Conservation (phyloP, 1,140 invertebrate genomes). For the Gryon sp. region DNA sequence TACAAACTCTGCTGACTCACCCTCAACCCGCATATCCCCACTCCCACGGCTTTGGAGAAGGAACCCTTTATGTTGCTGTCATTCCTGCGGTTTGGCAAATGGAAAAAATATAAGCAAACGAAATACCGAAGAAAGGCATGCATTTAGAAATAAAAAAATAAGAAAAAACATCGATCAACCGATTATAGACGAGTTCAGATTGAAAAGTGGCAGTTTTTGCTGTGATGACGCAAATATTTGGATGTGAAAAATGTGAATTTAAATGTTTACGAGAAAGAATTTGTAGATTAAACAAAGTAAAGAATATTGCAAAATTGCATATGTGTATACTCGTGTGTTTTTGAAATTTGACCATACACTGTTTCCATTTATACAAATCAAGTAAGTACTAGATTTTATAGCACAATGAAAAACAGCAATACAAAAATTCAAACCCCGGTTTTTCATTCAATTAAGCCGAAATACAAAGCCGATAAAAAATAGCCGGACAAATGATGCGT, state of each 20-base stretch:
- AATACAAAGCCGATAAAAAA: neutral
- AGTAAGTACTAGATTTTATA: no score
- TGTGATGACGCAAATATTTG: no score
- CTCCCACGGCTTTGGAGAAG: neutral
- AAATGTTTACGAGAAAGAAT: no score
- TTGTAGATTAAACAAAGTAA: no score
- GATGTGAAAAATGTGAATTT: no score
- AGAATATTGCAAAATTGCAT: no score
- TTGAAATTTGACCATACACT: no score
- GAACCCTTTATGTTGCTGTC: conserved; percentile 44
- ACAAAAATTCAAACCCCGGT: neutral
- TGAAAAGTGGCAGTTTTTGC: neutral
- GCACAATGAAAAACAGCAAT: neutral
- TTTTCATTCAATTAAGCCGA: neutral
- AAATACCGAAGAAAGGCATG: conserved; percentile 21
- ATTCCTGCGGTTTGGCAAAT: conserved; percentile 36
- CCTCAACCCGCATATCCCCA: no score
- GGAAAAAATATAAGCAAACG: conserved; percentile 44
- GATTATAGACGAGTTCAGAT: conserved; percentile 1
- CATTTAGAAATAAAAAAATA: conserved; percentile 45
- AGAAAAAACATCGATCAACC: conserved; percentile 24
- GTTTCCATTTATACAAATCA: no score
- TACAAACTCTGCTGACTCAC: conserved; percentile 11
- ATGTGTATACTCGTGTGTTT: no score
- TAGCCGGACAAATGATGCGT: conserved; percentile 31